phyloP scores from a whole-genome alignment of 2,113 vertebrate species.

The Hippocampus abdominalis region DNA sequence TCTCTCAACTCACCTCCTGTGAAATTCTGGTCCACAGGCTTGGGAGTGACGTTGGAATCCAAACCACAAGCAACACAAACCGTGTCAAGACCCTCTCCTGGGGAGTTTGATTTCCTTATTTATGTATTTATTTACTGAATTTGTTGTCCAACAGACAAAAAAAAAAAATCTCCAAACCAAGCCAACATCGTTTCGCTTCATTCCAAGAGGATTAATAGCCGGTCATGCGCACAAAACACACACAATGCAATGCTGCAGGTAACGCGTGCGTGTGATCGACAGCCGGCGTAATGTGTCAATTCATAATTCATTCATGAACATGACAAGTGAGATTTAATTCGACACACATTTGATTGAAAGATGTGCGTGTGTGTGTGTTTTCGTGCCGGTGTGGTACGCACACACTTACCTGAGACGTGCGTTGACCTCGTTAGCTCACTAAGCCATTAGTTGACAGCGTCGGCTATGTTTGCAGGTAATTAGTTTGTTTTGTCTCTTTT shows the following conservation, averaged over 20 bases:
- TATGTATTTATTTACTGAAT: too few relatives aligned
- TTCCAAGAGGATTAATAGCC: not conserved
- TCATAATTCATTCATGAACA: constrained; percentile 49
- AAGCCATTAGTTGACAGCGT: constrained; percentile 4
- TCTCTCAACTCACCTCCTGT: not conserved
- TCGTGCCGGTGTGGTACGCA: not conserved
- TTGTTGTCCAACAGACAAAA: too few relatives aligned
- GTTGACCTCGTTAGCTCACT: constrained; percentile 53
- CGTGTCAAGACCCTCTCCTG: too few relatives aligned
- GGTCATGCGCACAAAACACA: not conserved
- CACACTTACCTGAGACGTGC: constrained; percentile 16
- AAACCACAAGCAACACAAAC: too few relatives aligned
- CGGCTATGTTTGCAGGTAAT: constrained; percentile 57
- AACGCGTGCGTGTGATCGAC: constrained; percentile 10
- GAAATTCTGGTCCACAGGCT: too few relatives aligned
- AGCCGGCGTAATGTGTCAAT: constrained; percentile 30
- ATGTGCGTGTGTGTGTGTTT: not conserved
- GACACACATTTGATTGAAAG: constrained; percentile 14
- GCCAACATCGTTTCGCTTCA: too few relatives aligned
- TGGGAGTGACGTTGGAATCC: too few relatives aligned
- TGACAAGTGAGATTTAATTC: constrained; percentile 49
- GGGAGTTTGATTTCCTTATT: too few relatives aligned
- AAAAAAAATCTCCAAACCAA: too few relatives aligned
- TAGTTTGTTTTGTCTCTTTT: constrained; percentile 59
- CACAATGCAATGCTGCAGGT: too few relatives aligned